Conservation (phyloP, 1,140 invertebrate genomes). For the Papilio dardanus region DNA sequence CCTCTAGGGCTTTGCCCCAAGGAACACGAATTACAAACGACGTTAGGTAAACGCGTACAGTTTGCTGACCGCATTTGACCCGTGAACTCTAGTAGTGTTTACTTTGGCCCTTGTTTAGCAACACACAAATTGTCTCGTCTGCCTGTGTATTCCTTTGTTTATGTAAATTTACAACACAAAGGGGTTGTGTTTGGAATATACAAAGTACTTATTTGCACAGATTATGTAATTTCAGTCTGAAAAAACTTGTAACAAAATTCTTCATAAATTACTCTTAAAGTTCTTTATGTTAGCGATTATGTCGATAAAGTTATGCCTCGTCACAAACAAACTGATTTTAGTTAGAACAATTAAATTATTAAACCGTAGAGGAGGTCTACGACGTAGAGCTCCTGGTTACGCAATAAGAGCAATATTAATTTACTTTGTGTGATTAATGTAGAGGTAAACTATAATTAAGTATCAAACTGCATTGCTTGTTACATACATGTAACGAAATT, state of each 20-base stretch:
- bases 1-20: slow-evolving; percentile 7
- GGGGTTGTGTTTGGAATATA: neutral
- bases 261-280: neutral
- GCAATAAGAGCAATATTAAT: neutral
- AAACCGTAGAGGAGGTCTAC: neutral
- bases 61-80: slow-evolving; percentile 25
- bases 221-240: neutral
- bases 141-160: slow-evolving; percentile 3
- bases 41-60: slow-evolving; percentile 6
- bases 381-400: neutral
- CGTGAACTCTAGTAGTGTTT: neutral
- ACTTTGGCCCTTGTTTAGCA: slow-evolving; percentile 12
- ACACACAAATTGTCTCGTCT: slow-evolving; percentile 16
- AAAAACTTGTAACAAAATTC: neutral
- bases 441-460: too few species aligned
- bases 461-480: too few species aligned
- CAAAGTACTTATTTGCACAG: neutral
- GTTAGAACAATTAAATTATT: too few species aligned
- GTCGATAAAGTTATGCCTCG: too few species aligned
- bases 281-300: neutral
- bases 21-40: slow-evolving; percentile 9
- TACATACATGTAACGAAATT: too few species aligned
- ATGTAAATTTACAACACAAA: slow-evolving; percentile 22
- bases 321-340: too few species aligned
- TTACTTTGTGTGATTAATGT: neutral